Base-by-base conservation (phyloP, 2,888 invertebrate genomes). In the Pocota personata region DNA sequence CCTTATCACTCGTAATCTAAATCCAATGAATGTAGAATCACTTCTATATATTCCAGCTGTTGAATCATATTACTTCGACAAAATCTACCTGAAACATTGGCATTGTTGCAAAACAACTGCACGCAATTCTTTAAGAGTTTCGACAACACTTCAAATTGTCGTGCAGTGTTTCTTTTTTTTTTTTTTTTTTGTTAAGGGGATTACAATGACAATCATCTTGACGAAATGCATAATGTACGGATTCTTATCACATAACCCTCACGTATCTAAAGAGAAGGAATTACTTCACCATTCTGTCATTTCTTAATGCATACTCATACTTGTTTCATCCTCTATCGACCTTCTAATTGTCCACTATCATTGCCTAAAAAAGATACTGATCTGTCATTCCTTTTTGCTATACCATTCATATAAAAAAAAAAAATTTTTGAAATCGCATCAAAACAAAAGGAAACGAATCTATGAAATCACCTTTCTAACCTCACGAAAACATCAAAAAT, bases 401-500 rank as follows among this genome's bases (percentile, higher is more conserved):
- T 10, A 19, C 46, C 46, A 55, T 27, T 48, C 58, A 78, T 35
- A 40, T 21, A 37, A 30, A 62, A 24, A 24, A 19, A 55, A 35
- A 62, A 62, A 12, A 14, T 8, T 55, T 77, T 62, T 46, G 55
- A 67, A 67, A 60, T 72, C 73, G 73, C 73, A 83, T 73, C 84
- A 43, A 76, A 71, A 64, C 75, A 75, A 79, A 79, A 73, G 60
- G 79, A 79, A 72, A 73, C 55, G 57, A 75, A 71, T 80, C 80
- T 58, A 66, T 30, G 50, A 43, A 64, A 82, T 86, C 86, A 86
- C 86, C 86, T 86, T 72, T 86, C 67, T 82, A 86, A 86, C 86
- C 86, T 86, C 86, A 86, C 86, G 86, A 86, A 86, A 86, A 76
- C 82, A 86, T 86, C 86, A 86, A 86, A 82, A 86, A 86, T 86